These are phyloP conservation scores for Eupeodes corollae DNA, from an alignment of 1,140 invertebrate species.

Conservation along the genomic window DNA sequence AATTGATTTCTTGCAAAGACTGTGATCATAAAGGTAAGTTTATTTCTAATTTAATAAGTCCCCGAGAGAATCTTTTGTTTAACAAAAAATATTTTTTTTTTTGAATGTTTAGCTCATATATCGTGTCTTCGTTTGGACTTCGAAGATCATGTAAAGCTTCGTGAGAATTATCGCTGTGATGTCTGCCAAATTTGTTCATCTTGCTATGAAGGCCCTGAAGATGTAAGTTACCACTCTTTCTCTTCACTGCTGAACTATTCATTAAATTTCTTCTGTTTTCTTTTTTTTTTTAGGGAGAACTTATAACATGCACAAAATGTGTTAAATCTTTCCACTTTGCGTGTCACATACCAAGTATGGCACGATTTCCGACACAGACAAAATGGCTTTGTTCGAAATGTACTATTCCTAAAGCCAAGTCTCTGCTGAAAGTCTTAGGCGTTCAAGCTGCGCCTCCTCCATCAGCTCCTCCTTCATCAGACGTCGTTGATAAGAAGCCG, in stretches of 20 bases:
- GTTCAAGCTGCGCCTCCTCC: too few species aligned
- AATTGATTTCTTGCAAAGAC: conserved; percentile 7
- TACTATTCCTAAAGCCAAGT: too few species aligned
- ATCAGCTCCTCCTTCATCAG: too few species aligned
- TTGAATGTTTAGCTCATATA: conserved; percentile 4
- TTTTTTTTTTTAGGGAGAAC: conserved; percentile 1
- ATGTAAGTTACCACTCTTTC: not conserved
- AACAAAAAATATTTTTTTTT: not conserved
- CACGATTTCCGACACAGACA: not conserved
- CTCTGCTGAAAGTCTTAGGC: too few species aligned
- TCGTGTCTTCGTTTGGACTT: conserved; percentile 7
- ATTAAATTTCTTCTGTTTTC: conserved; percentile 9
- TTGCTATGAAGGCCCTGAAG: conserved; percentile 3
- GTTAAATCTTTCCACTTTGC: conserved; percentile 16
- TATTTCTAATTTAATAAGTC: not conserved
- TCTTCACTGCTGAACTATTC: conserved; percentile 18
- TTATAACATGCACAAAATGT: conserved; percentile 16
- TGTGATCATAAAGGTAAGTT: conserved; percentile 6
- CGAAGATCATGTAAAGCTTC: conserved; percentile 3
- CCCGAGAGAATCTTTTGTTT: not conserved
- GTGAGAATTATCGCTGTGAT: conserved; percentile 7
- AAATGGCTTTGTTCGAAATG: not conserved
- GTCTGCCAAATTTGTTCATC: conserved; percentile 5
- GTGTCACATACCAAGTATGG: conserved; percentile 16
- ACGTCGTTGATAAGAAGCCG: too few species aligned